These are phyloP conservation scores for Phalacrocorax aristotelis DNA, from an alignment of 2,113 vertebrate species.

Conservation along the genomic window DNA sequence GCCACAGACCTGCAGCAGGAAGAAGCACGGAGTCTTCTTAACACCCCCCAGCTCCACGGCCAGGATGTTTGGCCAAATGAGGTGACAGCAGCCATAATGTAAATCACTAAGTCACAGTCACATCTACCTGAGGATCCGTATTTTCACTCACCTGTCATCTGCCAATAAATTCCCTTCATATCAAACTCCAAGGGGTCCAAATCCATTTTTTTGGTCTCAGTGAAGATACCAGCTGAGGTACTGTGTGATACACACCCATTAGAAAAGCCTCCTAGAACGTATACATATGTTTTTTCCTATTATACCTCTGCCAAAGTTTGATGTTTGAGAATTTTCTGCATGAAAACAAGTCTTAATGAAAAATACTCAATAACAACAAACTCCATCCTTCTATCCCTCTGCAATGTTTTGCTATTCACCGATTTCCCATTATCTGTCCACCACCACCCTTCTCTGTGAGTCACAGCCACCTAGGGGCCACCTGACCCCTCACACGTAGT, in stretches of 20 bases:
- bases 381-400: too few species aligned
- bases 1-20: not conserved
- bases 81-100: not conserved
- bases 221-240: not conserved
- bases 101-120: not conserved
- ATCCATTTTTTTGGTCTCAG: not conserved
- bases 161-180: not conserved
- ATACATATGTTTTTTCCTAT: not conserved
- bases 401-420: not conserved
- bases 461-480: fast-evolving
- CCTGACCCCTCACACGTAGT: not conserved
- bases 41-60: not conserved
- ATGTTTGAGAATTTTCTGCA: not conserved
- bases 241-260: not conserved
- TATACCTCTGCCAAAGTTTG: not conserved
- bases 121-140: fast-evolving
- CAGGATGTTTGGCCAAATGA: fast-evolving
- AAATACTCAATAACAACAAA: not conserved
- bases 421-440: not conserved
- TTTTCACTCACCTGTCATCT: not conserved
- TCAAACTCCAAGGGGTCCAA: not conserved
- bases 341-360: not conserved
- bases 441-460: not conserved
- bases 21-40: not conserved
- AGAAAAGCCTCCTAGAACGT: not conserved